Base-by-base conservation (phyloP, 2,113 vertebrate species). In the Leptocoma aspasia region DNA sequence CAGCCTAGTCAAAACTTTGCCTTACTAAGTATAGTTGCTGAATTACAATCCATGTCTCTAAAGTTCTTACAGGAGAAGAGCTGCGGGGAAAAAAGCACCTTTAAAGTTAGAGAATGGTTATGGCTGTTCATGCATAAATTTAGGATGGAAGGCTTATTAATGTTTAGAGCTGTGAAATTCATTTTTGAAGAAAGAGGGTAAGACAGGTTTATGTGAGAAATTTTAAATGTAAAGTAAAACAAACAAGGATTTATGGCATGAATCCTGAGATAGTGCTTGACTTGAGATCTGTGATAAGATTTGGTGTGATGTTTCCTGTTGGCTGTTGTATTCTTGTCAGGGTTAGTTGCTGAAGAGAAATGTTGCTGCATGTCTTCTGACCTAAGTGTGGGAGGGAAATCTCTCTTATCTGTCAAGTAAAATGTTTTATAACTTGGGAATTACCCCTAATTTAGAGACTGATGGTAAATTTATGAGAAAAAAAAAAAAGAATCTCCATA, bases 61-160 rank as follows among this genome's bases (percentile, higher is more conserved):
- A 89, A 94, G 83, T 56, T 80, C 53, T 72, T 68, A 89, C n/a
- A 49, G 44, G 24, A 64, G 21, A 83, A 95, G 91, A 53, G 59
- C 6, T 56, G 26, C 5, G 6, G 13, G 3, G 1, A 5, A 5
- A 41, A 76, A 60, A 33, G 0, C 24, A 35, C 11, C 37, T 52
- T 60, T 60, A 68, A 86, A 88, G 37, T 75, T 66, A 60, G 18
- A 45, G 49, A 68, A 52, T 63, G 5, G 30, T 64, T 69, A 28
- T 73, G 47, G 9, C 42, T 71, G 39, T 6, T 33, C n/a, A 14
- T 77, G 44, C n/a, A 52, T 83, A 61, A 89, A 60, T 80, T 60
- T 91, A 54, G n/a, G 15, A 37, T 83, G 50, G 54, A 76, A 86
- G 22, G 9, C 20, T 89, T 86, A 37, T 19, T 86, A 89, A 47